Evolutionary conservation across 2,113 vertebrate species (phyloP), one percentile per base, ranked within the genome.

Genomic region (Addax nasomaculatus): DNA sequence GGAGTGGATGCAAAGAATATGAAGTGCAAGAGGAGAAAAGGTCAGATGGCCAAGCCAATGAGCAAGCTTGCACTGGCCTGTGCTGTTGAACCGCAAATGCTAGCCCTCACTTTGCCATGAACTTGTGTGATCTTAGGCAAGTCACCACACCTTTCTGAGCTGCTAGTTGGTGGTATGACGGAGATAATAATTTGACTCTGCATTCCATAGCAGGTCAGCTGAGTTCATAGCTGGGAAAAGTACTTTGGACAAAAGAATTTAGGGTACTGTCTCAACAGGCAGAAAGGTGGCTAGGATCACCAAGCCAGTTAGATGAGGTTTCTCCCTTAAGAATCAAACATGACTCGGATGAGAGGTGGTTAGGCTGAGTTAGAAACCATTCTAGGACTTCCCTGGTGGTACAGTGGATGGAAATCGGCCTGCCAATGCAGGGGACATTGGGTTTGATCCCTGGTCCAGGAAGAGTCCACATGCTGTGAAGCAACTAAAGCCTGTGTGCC

Each of bases 251-350:
- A 25, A 93, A 96, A 79, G 25, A 85, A 96, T 92, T 94, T 89
- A 85, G 36, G 45, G 57, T 39, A 89, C 73, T 92, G 57, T 96
- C 33, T 90, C 17, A 29, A 88, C 39, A 88, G 55, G 67, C 60
- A 87, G 62, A 95, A 16, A 88, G 30, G 79, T 27, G 45, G 25
- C 55, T 94, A 49, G 29, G 43, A 47, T 79, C 85, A 81, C 27
- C n/a, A 92, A 83, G 49, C 11, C 49, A 87, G 62, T 60, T 76
- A 96, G 39, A 97, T 55, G 21, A 23, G 17, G 43, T 92, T 83
- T 85, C 87, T 92, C 55, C 76, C 57, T 92, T 86, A 95, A 85
- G 86, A 91, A 45, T 94, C 64, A 51, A 95, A 87, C 36, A 70
- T 53, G 60, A 81, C 45, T 96, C 62, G 16, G 43, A 95, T 95